Evolutionary conservation across 2,797 vertebrate species (phyloP), one percentile per base, ranked within the genome.

Genomic region (Coccyzus lansbergi): DNA sequence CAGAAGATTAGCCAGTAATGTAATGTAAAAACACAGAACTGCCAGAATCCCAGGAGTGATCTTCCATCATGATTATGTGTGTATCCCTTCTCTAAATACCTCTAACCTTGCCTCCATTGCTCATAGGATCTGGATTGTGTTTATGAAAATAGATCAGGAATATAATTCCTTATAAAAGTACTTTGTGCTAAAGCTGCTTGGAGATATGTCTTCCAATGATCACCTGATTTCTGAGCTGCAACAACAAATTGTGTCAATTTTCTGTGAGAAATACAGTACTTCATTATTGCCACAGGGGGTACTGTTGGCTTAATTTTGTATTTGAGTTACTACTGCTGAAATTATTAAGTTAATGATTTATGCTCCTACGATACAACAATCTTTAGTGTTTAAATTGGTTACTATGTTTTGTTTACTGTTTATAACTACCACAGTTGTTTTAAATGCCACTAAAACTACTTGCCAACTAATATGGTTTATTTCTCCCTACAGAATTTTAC

Each of bases 361-460:
- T 97, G 88, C 81, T 90, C 21, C 88, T 80, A 76, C 84, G 93
- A 96, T 94, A 97, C 93, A 97, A 96, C 94, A 96, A 97, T 97
- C 97, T 97, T 95, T 92, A 96, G 94, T 97, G 95, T 97, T 97
- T 97, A 91, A 97, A 95, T 96, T 86, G 96, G 97, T 98, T 97
- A 96, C 97, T 97, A 92, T 97, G 97, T 97, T 97, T 97, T 98
- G 97, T 98, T 98, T 98, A 98, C 97, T 98, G 97, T 98, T 98
- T 97, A 97, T 98, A 97, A 97, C 97, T 97, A 97, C 96, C 96
- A 95, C 15, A 46, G 89, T 97, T 97, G 89, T 97, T 97, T 96
- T 96, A 95, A 96, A 94, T 95, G 89, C 95, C 97, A 94, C 79
- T 72, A 94, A 97, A 96, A 90, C 83, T 72, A 76, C 86, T 92